A percentile compares a stretch with the other conserved stretches of the same genome.
These are phyloP conservation scores for Philhelius pedissequus DNA, from an alignment of 2,888 invertebrate genomes.

Conservation along the genomic window DNA sequence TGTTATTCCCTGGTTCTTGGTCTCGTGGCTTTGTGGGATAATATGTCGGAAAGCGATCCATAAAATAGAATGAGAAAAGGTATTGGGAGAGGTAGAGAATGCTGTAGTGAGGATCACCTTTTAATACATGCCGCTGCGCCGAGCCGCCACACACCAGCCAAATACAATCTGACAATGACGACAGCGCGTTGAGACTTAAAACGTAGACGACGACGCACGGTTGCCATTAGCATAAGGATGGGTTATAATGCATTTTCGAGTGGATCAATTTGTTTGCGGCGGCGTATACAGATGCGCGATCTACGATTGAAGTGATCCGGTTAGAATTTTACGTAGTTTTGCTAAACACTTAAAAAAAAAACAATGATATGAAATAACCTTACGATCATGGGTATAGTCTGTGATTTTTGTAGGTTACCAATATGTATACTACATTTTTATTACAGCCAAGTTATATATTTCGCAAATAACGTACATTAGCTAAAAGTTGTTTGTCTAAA, in stretches of 20 bases:
- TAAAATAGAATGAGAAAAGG: conserved; percentile 69
- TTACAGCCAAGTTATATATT: too few relatives aligned
- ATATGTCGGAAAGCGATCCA: conserved; percentile 67
- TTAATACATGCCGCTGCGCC: not conserved
- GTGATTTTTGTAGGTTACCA: too few relatives aligned
- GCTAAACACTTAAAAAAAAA: not conserved
- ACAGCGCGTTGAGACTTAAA: conserved; percentile 11
- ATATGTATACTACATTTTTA: too few relatives aligned
- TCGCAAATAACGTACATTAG: too few relatives aligned
- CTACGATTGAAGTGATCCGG: conserved; percentile 59
- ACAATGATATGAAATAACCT: not conserved
- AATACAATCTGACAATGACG: conserved; percentile 5
- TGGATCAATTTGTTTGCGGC: conserved; percentile 75
- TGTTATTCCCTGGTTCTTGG: conserved; percentile 19
- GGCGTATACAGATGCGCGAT: conserved; percentile 49
- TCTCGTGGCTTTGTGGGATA: conserved; percentile 43
- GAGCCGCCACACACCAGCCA: not conserved
- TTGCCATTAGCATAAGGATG: conserved; percentile 66
- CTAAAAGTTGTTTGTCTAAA: too few relatives aligned
- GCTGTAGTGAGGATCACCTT: conserved; percentile 10
- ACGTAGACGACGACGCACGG: conserved; percentile 25
- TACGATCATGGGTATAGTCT: not conserved
- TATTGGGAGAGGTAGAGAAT: conserved; percentile 32
- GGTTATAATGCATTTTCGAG: conserved; percentile 75
- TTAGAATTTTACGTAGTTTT: conserved; percentile 10